Evolutionary conservation across 2,113 vertebrate genomes (phyloP).

Genomic region (Porphyrio hochstetteri): DNA sequence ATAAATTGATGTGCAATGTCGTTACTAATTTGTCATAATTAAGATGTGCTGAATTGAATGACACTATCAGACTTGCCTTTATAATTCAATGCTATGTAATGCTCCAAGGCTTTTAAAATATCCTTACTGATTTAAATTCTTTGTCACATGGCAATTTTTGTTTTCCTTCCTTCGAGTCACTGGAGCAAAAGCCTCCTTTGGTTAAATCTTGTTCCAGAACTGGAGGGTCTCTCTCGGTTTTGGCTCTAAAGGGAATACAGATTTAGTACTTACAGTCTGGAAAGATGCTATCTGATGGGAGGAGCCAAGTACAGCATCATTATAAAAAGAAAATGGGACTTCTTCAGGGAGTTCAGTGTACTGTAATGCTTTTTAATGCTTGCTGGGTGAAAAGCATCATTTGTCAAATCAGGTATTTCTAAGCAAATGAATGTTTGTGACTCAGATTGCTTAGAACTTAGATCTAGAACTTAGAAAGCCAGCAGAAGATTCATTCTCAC

Average conservation of each 20-base stretch:
- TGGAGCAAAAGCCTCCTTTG: not conserved
- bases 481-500: not conserved
- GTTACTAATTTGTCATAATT: not conserved
- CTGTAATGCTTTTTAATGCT: not conserved
- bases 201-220: not conserved
- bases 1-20: slow-evolving; percentile 31
- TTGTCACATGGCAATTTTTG: not conserved
- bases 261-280: not conserved
- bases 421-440: not conserved
- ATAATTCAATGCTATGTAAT: not conserved
- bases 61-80: not conserved
- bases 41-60: not conserved
- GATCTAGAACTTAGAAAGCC: not conserved
- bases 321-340: not conserved
- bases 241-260: not conserved
- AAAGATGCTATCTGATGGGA: not conserved
- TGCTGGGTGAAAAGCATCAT: not conserved
- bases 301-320: not conserved
- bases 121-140: not conserved
- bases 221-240: not conserved
- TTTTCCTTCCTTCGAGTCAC: not conserved
- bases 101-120: not conserved
- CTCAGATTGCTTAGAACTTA: not conserved
- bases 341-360: not conserved
- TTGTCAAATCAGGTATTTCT: not conserved